Evolutionary conservation across 2,888 invertebrate species (phyloP), one percentile per base, ranked within the genome.

Genomic region (Sphaerophoria rueppellii): DNA sequence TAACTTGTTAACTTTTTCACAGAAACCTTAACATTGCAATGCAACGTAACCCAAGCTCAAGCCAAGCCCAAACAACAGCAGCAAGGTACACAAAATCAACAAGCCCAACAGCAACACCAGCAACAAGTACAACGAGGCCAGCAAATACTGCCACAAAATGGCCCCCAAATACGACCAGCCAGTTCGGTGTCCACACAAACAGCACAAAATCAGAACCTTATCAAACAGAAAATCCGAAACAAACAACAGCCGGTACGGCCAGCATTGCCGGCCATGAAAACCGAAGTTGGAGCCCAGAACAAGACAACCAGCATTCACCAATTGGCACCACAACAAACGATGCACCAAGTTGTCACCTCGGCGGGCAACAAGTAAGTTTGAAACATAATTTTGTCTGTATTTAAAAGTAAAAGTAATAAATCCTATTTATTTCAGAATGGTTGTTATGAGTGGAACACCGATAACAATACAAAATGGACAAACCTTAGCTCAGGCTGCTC

Each of bases 101-200:
- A 85, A 40, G 73, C 88, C 32, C 80, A 88, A 3, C 88, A 88
- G 32, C 88, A 88, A 14, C 88, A 88, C 1, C 86, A 86, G 32
- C 87, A 88, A 32, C 86, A 89, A 72, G 91, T 89, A 54, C 88
- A 89, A 46, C 89, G 91, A 6, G 86, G 89, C 7, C 89, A 92
- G 14, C 91, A 94, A 72, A 95, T 96, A 72, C 89, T 95, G 87
- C 95, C 96, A 0, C 93, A 94, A 88, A 92, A 93, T 67, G 91
- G 91, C 34, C 87, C 90, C 7, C 94, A 93, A 88, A 94, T 96
- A 87, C 93, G 97, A 65, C 96, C 97, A 0, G 96, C 93, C 4
- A 95, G 96, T 88, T 96, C 96, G 0, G 97, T 97, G 11, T 96
- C 97, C 6, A 97, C 97, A 0, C 97, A 97, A 91, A 97, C 97